Conservation (phyloP, 2,888 invertebrate species). For the Leptodirus hochenwartii region DNA sequence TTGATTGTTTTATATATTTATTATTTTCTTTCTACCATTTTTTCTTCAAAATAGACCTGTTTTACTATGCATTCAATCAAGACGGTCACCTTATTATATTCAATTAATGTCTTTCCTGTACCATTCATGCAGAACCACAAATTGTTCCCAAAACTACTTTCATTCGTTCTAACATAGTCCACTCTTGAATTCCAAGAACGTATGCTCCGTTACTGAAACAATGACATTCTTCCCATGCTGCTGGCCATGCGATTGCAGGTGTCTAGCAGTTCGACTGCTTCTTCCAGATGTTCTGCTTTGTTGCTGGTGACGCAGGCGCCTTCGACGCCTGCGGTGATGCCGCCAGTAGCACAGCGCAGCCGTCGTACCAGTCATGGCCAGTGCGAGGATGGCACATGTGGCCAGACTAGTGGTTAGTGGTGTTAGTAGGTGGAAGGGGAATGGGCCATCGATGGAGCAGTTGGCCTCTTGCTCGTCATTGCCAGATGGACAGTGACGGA, state of each 20-base stretch:
- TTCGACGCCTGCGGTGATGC: slow-evolving; percentile 23
- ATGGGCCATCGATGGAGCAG: slow-evolving; percentile 49
- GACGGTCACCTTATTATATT: too few relatives aligned
- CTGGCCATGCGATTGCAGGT: too few relatives aligned
- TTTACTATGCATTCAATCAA: too few relatives aligned
- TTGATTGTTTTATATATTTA: too few relatives aligned
- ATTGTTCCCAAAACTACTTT: too few relatives aligned
- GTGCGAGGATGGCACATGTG: slow-evolving; percentile 19
- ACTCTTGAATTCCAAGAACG: slow-evolving; percentile 27
- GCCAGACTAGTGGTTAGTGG: slow-evolving; percentile 17
- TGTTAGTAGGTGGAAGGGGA: slow-evolving; percentile 38
- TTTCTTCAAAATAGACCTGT: too few relatives aligned
- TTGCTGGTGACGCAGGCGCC: too few relatives aligned
- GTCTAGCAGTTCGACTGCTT: too few relatives aligned
- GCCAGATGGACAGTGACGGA: slow-evolving; percentile 62
- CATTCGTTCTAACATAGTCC: slow-evolving; percentile 22
- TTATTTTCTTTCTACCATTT: too few relatives aligned
- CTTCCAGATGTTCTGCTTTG: too few relatives aligned
- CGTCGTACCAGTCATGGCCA: slow-evolving; percentile 18
- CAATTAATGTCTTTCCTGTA: too few relatives aligned
- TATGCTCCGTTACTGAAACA: slow-evolving; percentile 27
- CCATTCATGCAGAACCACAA: too few relatives aligned
- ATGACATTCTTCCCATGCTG: slow-evolving; percentile 26
- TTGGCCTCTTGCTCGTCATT: slow-evolving; percentile 64
- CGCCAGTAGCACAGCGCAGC: slow-evolving; percentile 21